Percentiles rank a stretch among this genome's conserved stretches.
Conservation (phyloP, 1,140 invertebrate genomes). For the Drosophila murphyi region DNA sequence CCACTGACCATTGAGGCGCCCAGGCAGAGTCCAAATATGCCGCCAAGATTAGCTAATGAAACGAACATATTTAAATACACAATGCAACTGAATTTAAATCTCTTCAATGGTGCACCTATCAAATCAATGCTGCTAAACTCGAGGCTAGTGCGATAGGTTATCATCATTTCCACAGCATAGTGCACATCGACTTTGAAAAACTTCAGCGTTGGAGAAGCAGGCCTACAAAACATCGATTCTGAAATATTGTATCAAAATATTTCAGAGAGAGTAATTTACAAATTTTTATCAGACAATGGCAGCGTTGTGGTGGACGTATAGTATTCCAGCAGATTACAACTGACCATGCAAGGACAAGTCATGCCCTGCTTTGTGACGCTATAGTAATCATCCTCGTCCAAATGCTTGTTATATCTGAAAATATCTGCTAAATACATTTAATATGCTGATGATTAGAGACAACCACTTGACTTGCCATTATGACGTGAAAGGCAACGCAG, state of each 20-base stretch:
- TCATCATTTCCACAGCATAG: slow-evolving; percentile 70
- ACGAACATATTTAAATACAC: neutral
- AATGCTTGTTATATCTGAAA: slow-evolving; percentile 74
- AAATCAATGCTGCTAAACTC: slow-evolving; percentile 73
- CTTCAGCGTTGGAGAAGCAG: slow-evolving; percentile 28
- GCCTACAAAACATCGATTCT: neutral
- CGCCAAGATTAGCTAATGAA: slow-evolving; percentile 74
- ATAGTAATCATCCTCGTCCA: slow-evolving; percentile 69
- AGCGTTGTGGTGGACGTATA: slow-evolving; percentile 68
- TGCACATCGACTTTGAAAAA: slow-evolving; percentile 74
- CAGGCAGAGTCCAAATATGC: slow-evolving; percentile 83
- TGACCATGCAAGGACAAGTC: slow-evolving; percentile 72
- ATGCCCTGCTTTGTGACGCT: slow-evolving; percentile 73
- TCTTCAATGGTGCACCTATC: slow-evolving; percentile 41
- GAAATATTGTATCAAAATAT: neutral
- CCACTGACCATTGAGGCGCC: slow-evolving; percentile 84
- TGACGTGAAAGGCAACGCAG: slow-evolving; percentile 68
- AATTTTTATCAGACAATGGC: slow-evolving; percentile 36
- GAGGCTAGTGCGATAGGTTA: slow-evolving; percentile 66
- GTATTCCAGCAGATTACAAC: slow-evolving; percentile 71
- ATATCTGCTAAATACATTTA: slow-evolving; percentile 53
- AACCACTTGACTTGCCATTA: slow-evolving; percentile 52
- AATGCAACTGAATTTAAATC: neutral
- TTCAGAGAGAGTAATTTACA: neutral
- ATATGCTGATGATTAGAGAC: neutral